Evolutionary conservation across 2,797 vertebrate species (phyloP).

Genomic region (Discoglossus pictus): DNA sequence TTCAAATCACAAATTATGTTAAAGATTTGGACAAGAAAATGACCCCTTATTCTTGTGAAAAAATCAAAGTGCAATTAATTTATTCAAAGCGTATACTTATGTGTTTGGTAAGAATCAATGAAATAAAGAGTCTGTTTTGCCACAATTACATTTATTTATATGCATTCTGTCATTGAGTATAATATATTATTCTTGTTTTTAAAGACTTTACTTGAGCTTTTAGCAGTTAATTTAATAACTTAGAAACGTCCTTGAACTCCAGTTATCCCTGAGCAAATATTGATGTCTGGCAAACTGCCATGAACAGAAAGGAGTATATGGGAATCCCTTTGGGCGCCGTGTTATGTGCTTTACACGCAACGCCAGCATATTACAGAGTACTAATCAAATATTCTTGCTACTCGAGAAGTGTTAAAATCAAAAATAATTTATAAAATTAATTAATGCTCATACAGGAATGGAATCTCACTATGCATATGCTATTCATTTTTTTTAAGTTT

Average conservation of each 20-base stretch:
- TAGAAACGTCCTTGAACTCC: constrained; percentile 52
- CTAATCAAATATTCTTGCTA: constrained; percentile 50
- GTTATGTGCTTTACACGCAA: constrained; percentile 27
- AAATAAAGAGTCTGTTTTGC: no score
- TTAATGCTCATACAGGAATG: neutral
- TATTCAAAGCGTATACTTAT: no score
- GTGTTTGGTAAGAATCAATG: no score
- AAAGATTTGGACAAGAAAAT: no score
- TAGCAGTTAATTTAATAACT: constrained; percentile 26
- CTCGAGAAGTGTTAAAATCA: neutral
- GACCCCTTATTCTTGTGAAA: no score
- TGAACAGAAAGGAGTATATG: constrained; percentile 33
- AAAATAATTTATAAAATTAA: constrained; percentile 10
- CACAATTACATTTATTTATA: no score
- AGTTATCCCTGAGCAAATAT: constrained; percentile 43
- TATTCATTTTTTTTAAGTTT: neutral
- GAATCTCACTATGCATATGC: no score
- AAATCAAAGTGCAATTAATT: no score
- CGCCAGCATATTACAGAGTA: constrained; percentile 14
- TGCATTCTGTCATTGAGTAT: no score
- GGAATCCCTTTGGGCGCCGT: constrained; percentile 14
- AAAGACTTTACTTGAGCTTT: no score
- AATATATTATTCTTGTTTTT: no score
- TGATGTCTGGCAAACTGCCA: constrained; percentile 50
- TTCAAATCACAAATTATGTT: no score